These are phyloP conservation scores for Dolichallabes microphthalmus DNA, from an alignment of 2,113 vertebrate genomes.

Conservation along the genomic window DNA sequence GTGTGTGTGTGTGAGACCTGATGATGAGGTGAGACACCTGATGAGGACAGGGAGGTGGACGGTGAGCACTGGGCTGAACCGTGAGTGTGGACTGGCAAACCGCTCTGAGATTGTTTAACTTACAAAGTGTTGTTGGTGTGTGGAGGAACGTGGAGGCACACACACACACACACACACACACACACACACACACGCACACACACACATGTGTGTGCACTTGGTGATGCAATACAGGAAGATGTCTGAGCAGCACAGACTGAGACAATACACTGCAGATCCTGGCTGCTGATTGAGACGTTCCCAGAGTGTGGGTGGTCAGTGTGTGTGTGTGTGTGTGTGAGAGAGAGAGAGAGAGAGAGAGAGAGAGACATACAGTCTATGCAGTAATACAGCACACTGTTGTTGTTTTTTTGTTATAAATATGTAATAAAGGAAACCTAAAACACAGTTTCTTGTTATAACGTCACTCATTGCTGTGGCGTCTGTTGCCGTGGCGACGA, in stretches of 20 bases:
- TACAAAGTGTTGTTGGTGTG: too few relatives aligned
- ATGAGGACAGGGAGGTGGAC: too few relatives aligned
- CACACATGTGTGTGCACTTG: not conserved
- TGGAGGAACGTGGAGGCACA: too few relatives aligned
- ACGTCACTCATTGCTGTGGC: not conserved
- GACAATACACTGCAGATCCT: not conserved
- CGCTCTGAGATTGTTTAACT: too few relatives aligned
- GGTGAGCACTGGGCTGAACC: too few relatives aligned
- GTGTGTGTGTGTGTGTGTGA: conserved; percentile 12
- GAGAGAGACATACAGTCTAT: not conserved
- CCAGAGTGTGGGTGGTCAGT: not conserved
- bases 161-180: conserved; percentile 1
- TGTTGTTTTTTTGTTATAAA: not conserved
- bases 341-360: too few relatives aligned
- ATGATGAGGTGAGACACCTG: too few relatives aligned
- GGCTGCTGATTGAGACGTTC: not conserved
- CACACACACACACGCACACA: not conserved
- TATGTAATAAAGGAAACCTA: not conserved
- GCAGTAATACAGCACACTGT: not conserved
- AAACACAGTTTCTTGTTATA: not conserved
- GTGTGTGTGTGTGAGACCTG: too few relatives aligned
- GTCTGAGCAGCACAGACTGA: not conserved
- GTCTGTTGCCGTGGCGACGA: not conserved
- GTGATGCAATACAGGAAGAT: not conserved
- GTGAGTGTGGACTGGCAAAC: too few relatives aligned